These are phyloP conservation scores for Malurus splendens DNA, from an alignment of 2,797 vertebrate species.

Conservation along the genomic window DNA sequence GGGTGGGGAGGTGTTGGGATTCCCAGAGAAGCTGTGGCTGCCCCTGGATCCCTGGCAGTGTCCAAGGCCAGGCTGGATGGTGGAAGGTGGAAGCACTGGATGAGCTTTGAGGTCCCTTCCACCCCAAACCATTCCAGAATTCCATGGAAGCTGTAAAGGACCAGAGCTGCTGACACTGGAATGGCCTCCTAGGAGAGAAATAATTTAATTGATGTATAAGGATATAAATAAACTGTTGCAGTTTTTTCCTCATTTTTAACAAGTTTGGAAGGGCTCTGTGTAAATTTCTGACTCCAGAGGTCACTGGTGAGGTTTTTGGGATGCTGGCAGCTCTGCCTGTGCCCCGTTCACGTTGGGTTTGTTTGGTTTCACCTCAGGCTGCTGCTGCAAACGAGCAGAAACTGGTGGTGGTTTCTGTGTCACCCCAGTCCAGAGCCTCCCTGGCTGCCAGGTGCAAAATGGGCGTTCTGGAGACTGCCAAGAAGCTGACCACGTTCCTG, in stretches of 20 bases:
- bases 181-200: no score
- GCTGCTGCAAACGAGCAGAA: conserved; percentile 65
- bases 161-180: no score
- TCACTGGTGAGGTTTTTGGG: not conserved
- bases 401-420: conserved; percentile 86
- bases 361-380: conserved; percentile 58
- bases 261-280: not conserved
- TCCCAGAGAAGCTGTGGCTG: no score
- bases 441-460: conserved; percentile 81
- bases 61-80: no score
- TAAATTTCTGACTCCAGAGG: not conserved
- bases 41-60: no score
- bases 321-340: not conserved
- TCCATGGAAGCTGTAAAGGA: no score
- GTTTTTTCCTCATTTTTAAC: not conserved
- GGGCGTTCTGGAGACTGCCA: conserved; percentile 77
- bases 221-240: no score
- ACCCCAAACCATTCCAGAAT: no score
- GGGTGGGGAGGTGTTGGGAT: no score
- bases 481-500: conserved; percentile 83
- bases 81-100: no score
- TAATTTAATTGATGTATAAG: no score
- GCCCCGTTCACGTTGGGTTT: accelerated
- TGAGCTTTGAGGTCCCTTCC: no score
- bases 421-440: conserved; percentile 89